Base-by-base conservation (phyloP, 2,888 invertebrate species). In the Osmoderma eremita region DNA sequence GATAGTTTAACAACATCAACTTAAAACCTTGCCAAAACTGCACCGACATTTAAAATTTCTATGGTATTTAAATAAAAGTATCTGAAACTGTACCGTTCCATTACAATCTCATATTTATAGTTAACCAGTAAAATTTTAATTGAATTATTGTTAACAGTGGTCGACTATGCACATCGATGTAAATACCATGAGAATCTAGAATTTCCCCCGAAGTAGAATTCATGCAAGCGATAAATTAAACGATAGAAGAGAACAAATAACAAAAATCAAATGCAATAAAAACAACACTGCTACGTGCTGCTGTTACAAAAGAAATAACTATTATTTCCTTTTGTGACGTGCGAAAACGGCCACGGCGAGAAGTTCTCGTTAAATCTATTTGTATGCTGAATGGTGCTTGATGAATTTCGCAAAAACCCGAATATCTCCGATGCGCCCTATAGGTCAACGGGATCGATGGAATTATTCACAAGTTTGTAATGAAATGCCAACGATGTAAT, bases 401-500 rank as follows among this genome's bases (percentile, higher is more conserved):
- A 42, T 64, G 53, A 64, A 45, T 64, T 51, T 49, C 24, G 64
- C 64, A 51, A 30, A 64, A 64, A 22, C 13, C 42, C 24, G 36
- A 24, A 45, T 64, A 53, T 30, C 64, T 54, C 18, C 54, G 54
- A 24, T 64, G 18, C 30, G 8, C 51, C 39, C 41, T 22, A 18
- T 24, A 24, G 63, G 49, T 51, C 51, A 63, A 51, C 51, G 24
- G 51, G 38, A 64, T 42, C 53, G 63, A 64, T 18, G 63, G 24
- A 64, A 64, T 64, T 64, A 64, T 64, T 53, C 53, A 53, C 63
- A 50, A 64, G 41, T 51, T 64, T 17, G 42, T 64, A 64, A 64
- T 64, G 63, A 64, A 64, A 64, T 41, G 63, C 51, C 53, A 51
- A 24, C 51, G 51, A 64, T 45, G 63, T 51, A 63, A 63, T 63